Evolutionary conservation across 2,888 invertebrate genomes (phyloP), one percentile per base, ranked within the genome.

Genomic region (Chrysomela aeneicollis): DNA sequence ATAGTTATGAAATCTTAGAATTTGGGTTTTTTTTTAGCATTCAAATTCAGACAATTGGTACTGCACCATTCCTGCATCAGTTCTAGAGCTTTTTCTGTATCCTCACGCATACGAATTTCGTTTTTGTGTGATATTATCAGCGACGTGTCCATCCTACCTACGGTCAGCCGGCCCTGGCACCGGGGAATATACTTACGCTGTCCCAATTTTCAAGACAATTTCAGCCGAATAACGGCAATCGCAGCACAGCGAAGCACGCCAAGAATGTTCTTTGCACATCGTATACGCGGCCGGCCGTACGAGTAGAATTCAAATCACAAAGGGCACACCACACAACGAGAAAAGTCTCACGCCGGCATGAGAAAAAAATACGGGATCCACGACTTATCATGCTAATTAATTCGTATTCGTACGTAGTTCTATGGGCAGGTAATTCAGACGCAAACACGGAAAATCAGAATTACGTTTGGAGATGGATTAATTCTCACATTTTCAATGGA

Each of bases 121-220:
- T n/a, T n/a, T n/a, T n/a, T n/a, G n/a, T n/a, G n/a, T n/a, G n/a
- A n/a, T n/a, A n/a, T n/a, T n/a, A n/a, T n/a, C n/a, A n/a, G n/a
- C n/a, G n/a, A n/a, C n/a, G n/a, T n/a, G n/a, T n/a, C n/a, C n/a
- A n/a, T n/a, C n/a, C n/a, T n/a, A 26, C 6, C 26, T 3, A 26
- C 3, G 4, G 26, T 3, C 4, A 6, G 26, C 3, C 42, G 42
- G 42, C 15, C 15, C 42, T 42, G 42, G 10, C 4, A 1, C 15
- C 2, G 49, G 59, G 61, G 59, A 64, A 26, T 26, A 26, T 5
- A 26, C 26, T 26, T 66, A 57, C 66, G 59, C 35, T 68, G 68
- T 68, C 68, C 68, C 50, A 68, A 67, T 67, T 71, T 66, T 62
- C 52, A 66, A 65, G 67, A 63, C 59, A 63, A 68, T 70, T 70